Evolutionary conservation across 2,888 invertebrate species (phyloP).

Genomic region (Mythimna albipuncta): DNA sequence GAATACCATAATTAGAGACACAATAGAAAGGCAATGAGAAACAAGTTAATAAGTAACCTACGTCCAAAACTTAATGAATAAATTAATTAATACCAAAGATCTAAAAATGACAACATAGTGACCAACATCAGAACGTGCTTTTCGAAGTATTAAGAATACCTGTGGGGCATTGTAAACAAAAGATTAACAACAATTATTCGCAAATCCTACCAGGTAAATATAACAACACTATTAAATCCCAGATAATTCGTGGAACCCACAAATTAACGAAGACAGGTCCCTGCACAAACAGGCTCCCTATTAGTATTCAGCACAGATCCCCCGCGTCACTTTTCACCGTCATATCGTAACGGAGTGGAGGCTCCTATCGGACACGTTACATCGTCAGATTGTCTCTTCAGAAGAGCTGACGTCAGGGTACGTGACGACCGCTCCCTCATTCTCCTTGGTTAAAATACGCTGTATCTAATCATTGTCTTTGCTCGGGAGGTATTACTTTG

Average conservation of each 20-base stretch:
- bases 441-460: constrained; percentile 18
- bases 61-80: too few relatives aligned
- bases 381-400: constrained; percentile 11
- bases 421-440: constrained; percentile 29
- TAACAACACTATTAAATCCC: not conserved
- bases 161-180: not conserved
- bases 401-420: constrained; percentile 31
- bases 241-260: not conserved
- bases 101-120: too few relatives aligned
- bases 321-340: constrained; percentile 19
- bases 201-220: constrained; percentile 12
- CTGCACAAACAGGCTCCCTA: constrained; percentile 10
- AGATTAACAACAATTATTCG: not conserved
- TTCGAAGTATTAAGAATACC: too few relatives aligned
- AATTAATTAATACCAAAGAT: too few relatives aligned
- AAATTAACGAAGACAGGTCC: constrained; percentile 17
- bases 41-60: too few relatives aligned
- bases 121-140: too few relatives aligned
- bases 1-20: too few relatives aligned
- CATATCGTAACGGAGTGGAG: constrained; percentile 1
- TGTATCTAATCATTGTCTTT: constrained; percentile 14
- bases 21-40: too few relatives aligned
- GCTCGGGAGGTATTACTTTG: constrained; percentile 13
- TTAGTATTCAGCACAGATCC: constrained; percentile 37
- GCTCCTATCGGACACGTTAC: not conserved